Evolutionary conservation across 2,113 vertebrate species (phyloP).

Genomic region (Psittacula cyanocephala): DNA sequence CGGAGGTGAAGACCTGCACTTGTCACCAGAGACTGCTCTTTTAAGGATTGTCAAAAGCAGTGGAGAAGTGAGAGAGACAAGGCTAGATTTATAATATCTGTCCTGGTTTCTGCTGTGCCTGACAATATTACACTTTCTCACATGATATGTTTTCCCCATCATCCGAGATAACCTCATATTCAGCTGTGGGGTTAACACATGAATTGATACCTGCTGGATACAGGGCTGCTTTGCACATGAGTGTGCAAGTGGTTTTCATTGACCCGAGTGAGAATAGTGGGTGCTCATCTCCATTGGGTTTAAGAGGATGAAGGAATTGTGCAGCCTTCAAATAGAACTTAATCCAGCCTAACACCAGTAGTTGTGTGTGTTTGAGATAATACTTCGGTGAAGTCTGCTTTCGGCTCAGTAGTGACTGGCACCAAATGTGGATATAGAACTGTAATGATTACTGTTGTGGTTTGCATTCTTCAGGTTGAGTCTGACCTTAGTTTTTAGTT

Average conservation of each 20-base stretch:
- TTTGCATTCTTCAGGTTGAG: not conserved
- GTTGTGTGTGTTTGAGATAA: not conserved
- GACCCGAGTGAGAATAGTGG: not conserved
- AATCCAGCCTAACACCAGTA: not conserved
- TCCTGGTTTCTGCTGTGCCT: not conserved
- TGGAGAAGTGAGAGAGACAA: not conserved
- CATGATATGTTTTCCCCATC: fast-evolving
- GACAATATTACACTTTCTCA: not conserved
- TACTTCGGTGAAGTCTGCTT: not conserved
- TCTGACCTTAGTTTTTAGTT: not conserved
- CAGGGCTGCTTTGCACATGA: fast-evolving
- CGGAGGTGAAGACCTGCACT: not conserved
- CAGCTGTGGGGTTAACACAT: not conserved
- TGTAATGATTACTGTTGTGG: not conserved
- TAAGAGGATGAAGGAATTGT: not conserved
- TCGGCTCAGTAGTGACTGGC: not conserved
- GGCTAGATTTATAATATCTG: not conserved
- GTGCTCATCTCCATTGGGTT: not conserved
- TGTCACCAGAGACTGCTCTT: not conserved
- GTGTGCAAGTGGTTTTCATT: not conserved
- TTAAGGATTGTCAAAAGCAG: not conserved
- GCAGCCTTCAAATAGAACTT: not conserved
- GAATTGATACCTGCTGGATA: not conserved
- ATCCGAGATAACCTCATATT: not conserved
- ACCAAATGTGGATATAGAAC: not conserved